Evolutionary conservation across 2,113 vertebrate genomes (phyloP).

Genomic region (Macrotis lagotis): DNA sequence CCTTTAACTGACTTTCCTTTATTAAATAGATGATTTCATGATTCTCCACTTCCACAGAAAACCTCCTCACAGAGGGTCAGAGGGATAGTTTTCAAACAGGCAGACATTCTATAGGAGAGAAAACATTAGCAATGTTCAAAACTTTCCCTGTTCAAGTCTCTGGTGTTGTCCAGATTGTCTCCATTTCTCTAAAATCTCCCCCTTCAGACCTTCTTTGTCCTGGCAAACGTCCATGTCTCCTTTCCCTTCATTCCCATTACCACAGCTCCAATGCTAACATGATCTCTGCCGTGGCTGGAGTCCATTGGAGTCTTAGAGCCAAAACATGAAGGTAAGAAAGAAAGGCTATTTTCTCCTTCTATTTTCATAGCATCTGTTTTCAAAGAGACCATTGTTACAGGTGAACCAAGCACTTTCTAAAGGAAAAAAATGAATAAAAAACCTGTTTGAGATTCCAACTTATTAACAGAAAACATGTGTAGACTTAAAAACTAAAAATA

Average conservation of each 20-base stretch:
- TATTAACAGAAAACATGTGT: conserved; percentile 63
- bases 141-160: not conserved
- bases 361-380: conserved; percentile 33
- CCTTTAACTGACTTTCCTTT: not conserved
- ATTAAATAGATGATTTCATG: not conserved
- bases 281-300: not conserved
- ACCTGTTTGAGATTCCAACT: conserved; percentile 52
- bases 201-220: not conserved
- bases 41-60: not conserved
- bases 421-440: conserved; percentile 45
- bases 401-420: conserved; percentile 53
- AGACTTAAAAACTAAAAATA: conserved; percentile 63
- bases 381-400: conserved; percentile 61
- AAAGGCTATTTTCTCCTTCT: conserved; percentile 18
- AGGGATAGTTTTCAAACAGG: not conserved
- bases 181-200: not conserved
- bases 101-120: not conserved
- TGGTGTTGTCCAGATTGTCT: not conserved
- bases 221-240: not conserved
- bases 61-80: not conserved
- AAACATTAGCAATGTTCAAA: not conserved
- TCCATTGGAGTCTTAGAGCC: conserved; percentile 13
- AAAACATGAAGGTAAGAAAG: conserved; percentile 25
- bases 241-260: not conserved
- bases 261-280: not conserved